These are phyloP conservation scores for Pseudoips prasinana DNA, from an alignment of 2,888 invertebrate genomes.

Conservation along the genomic window DNA sequence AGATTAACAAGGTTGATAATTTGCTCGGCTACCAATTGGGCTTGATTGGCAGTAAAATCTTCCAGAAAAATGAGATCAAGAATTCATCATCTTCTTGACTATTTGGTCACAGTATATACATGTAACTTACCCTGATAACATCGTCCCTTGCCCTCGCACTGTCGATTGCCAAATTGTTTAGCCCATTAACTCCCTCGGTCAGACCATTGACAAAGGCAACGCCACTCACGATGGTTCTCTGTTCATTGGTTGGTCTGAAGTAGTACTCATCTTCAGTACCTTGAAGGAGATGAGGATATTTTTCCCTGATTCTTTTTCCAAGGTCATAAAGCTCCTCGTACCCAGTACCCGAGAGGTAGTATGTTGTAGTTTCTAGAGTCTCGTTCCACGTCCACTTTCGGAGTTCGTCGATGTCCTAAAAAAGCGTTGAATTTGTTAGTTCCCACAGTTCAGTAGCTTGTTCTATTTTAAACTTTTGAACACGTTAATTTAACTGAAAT, in stretches of 20 bases:
- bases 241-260: conserved; percentile 83
- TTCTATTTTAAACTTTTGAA: too few species aligned
- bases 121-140: conserved; percentile 54
- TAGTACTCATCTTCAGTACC: conserved; percentile 66
- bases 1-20: too few species aligned
- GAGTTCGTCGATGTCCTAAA: conserved; percentile 84
- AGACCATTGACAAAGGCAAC: conserved; percentile 82
- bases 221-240: conserved; percentile 82
- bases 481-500: too few species aligned
- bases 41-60: too few species aligned
- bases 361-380: conserved; percentile 76
- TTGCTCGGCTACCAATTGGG: too few species aligned
- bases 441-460: too few species aligned
- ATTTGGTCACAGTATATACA: too few species aligned
- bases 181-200: conserved; percentile 40
- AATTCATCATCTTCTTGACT: too few species aligned
- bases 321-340: conserved; percentile 85
- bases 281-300: conserved; percentile 60
- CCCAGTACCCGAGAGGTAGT: conserved; percentile 80
- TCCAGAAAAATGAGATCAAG: too few species aligned
- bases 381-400: conserved; percentile 85
- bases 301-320: conserved; percentile 54
- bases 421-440: conserved; percentile 4
- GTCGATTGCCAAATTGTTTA: conserved; percentile 37
- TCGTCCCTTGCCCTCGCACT: conserved; percentile 43